Percentiles rank a stretch among this genome's conserved stretches.
phyloP scores from a whole-genome alignment of 2,888 invertebrate genomes.

The Macaria liturata region DNA sequence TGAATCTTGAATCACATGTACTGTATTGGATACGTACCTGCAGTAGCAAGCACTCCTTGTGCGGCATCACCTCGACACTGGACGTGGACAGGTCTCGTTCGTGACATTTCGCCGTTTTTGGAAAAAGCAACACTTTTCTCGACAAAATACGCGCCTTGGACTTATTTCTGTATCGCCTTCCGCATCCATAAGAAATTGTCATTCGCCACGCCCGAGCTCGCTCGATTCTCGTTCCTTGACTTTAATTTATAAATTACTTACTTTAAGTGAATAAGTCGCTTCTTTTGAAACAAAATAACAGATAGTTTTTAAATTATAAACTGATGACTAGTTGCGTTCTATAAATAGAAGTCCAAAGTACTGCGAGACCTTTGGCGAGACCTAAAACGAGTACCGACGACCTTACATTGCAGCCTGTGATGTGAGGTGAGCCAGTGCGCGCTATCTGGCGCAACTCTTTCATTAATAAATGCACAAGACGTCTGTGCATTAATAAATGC shows the following conservation, averaged over 20 bases:
- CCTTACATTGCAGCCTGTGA: conserved; percentile 1
- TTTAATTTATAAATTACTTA: too few relatives aligned
- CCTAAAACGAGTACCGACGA: conserved; percentile 3
- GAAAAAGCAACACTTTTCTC: conserved; percentile 63
- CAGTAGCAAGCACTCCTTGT: too few relatives aligned
- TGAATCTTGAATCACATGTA: too few relatives aligned
- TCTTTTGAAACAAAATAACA: too few relatives aligned
- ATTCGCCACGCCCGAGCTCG: not conserved
- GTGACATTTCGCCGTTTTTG: conserved; percentile 75
- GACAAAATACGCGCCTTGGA: conserved; percentile 53
- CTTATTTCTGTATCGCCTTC: conserved; percentile 47
- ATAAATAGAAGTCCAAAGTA: too few relatives aligned
- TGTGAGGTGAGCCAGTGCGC: not conserved
- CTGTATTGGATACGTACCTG: too few relatives aligned
- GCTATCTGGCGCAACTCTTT: conserved; percentile 26
- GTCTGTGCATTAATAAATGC: too few relatives aligned
- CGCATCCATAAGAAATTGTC: conserved; percentile 21
- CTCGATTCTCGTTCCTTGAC: too few relatives aligned
- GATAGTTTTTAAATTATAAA: too few relatives aligned
- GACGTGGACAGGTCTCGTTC: conserved; percentile 44
- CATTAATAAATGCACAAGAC: conserved; percentile 27
- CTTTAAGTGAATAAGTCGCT: too few relatives aligned
- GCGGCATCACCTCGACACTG: conserved; percentile 15
- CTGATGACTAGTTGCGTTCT: too few relatives aligned
- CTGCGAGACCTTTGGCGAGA: not conserved